phyloP scores from a whole-genome alignment of 2,888 invertebrate species.

The Rhogogaster chlorosoma region DNA sequence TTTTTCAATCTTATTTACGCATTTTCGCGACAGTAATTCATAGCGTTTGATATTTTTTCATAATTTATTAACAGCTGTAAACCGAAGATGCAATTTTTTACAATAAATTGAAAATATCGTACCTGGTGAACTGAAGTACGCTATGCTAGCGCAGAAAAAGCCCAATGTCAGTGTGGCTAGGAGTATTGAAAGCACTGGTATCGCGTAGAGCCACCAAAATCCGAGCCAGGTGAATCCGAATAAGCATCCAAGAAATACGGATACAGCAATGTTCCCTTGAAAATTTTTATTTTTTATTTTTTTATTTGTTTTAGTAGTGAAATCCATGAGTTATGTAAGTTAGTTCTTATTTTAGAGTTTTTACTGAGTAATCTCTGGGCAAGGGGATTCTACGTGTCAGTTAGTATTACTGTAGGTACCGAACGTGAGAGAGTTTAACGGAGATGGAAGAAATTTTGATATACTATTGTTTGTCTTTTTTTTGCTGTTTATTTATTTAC shows the following conservation, averaged over 20 bases:
- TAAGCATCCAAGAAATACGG: constrained; percentile 80
- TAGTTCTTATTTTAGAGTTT: neutral
- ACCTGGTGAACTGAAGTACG: constrained; percentile 83
- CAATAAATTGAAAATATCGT: constrained; percentile 63
- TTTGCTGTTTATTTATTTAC: neutral
- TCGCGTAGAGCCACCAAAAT: constrained; percentile 83
- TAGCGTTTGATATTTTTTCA: neutral
- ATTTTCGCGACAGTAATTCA: neutral
- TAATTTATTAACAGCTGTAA: neutral
- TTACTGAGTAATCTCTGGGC: neutral
- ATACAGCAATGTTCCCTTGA: constrained; percentile 80
- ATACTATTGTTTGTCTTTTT: constrained; percentile 36
- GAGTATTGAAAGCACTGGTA: constrained; percentile 82
- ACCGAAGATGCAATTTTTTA: neutral
- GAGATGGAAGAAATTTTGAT: neutral
- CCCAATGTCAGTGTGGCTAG: constrained; percentile 82
- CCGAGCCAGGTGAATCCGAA: constrained; percentile 82
- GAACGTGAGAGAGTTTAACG: neutral
- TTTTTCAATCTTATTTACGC: neutral
- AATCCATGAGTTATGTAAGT: neutral
- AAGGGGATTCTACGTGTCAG: neutral
- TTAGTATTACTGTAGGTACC: neutral
- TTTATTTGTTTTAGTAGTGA: neutral
- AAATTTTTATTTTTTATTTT: constrained; percentile 60
- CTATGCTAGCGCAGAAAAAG: constrained; percentile 81